Base-by-base conservation (phyloP, 2,888 invertebrate genomes). In the Pyrrhia umbra region DNA sequence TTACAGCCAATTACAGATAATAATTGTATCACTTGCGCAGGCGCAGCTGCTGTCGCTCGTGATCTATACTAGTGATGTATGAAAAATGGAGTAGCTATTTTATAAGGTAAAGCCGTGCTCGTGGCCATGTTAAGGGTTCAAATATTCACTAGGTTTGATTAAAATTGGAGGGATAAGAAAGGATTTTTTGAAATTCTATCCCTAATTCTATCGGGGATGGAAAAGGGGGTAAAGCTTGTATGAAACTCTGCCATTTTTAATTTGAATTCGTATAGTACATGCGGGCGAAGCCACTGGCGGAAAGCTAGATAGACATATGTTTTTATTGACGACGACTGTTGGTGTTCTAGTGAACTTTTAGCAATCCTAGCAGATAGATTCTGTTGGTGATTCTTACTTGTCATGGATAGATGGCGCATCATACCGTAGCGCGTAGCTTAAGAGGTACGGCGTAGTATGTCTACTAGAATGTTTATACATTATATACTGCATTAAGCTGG, bases 1-100 rank as follows among this genome's bases (percentile, higher is more conserved):
- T 84, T 80, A 75, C 70, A 68, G 56, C 69, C 79, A 77, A 82
- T 85, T 85, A 82, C 75, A 70, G 78, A 78, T 74, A 83, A 79
- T 86, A 81, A 84, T 84, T 79, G 79, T 79, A 66, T 56, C 58
- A 47, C 27, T 89, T 89, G 84, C 84, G 84, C 78, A 87, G 88
- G 68, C 56, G 75, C 66, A 6, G 18, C 18, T 16, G n/a, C 51
- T 75, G 62, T 67, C 54, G 65, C 72, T 57, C 30, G 54, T 54
- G 50, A 49, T 55, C 57, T 30, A 50, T 59, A 77, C 74, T n/a
- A 40, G 20, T 68, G 80, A 87, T 82, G 81, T 81, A 82, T 81
- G 85, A 84, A 85, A 78, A 69, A 6, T 21, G 16, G 25, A 45
- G 18, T 8, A 2, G 16, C n/a, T n/a, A n/a, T n/a, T n/a, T n/a